A percentile compares a stretch with the other conserved stretches of the same genome.
Evolutionary conservation across 2,888 invertebrate species (phyloP).

Genomic region (Vandiemenella viatica): DNA sequence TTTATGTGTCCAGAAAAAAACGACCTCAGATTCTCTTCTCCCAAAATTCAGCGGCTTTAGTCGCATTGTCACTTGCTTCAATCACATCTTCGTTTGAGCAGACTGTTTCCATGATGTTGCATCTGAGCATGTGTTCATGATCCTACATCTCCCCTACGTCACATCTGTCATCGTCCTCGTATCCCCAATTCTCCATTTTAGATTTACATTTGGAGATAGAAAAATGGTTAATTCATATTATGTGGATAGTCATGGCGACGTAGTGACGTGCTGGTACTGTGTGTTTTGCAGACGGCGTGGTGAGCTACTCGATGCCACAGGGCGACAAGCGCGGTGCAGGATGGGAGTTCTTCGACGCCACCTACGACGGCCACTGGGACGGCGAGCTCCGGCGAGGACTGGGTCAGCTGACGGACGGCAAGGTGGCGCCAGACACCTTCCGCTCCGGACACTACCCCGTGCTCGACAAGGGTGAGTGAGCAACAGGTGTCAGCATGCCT

Average conservation of each 20-base stretch:
- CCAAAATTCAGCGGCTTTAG: no score
- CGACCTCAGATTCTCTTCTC: no score
- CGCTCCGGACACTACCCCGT: constrained; percentile 42
- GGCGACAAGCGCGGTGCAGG: constrained; percentile 67
- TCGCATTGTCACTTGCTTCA: no score
- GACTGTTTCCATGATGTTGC: no score
- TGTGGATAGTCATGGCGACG: background rate
- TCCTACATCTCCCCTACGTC: no score
- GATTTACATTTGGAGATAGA: background rate
- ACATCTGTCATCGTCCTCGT: no score
- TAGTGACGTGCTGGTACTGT: background rate
- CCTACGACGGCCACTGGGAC: constrained; percentile 74
- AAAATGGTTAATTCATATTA: background rate
- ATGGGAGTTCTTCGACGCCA: constrained; percentile 67
- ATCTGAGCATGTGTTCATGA: no score
- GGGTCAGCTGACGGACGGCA: constrained; percentile 73
- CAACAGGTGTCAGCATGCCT: no score
- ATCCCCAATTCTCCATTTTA: no score
- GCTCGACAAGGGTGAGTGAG: background rate
- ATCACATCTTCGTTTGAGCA: no score
- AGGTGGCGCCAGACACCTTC: constrained; percentile 60
- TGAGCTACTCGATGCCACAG: constrained; percentile 77
- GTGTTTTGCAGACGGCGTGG: constrained; percentile 49
- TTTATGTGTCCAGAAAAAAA: no score
- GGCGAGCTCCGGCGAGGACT: constrained; percentile 60